These are phyloP conservation scores for Heloderma charlesbogerti DNA, from an alignment of 2,113 vertebrate genomes.

Conservation along the genomic window DNA sequence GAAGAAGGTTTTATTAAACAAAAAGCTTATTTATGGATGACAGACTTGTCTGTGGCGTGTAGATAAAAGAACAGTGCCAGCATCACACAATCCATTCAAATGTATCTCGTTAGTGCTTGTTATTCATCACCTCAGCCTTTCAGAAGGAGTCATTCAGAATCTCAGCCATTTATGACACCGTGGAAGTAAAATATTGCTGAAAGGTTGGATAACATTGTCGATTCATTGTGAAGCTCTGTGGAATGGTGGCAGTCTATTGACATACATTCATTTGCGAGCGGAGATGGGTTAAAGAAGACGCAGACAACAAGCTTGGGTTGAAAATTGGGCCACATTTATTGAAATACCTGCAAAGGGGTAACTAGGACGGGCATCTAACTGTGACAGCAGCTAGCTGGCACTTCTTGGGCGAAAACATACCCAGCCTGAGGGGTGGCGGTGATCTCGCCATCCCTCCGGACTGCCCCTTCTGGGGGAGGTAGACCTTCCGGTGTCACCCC, in stretches of 20 bases:
- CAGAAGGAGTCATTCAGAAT: conserved; percentile 4
- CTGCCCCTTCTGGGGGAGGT: no score
- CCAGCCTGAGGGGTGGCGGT: no score
- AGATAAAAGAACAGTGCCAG: background rate
- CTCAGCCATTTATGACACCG: background rate
- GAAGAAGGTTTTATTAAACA: background rate
- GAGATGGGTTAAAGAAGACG: no score
- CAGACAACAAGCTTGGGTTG: no score
- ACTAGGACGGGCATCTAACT: no score
- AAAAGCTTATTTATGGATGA: background rate
- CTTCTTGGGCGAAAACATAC: no score
- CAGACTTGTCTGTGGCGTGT: rapidly evolving
- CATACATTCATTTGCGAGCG: no score
- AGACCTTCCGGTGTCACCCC: no score
- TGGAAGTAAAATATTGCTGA: background rate
- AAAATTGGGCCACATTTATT: no score
- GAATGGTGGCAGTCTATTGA: background rate
- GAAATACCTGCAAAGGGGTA: no score
- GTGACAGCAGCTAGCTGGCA: no score
- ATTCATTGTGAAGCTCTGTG: background rate
- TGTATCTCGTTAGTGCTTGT: rapidly evolving
- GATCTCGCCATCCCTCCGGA: no score
- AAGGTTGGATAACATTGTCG: background rate
- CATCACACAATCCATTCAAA: rapidly evolving
- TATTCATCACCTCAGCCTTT: background rate